Conservation (phyloP, 1,140 invertebrate species). For the Scaptomyza hsui region DNA sequence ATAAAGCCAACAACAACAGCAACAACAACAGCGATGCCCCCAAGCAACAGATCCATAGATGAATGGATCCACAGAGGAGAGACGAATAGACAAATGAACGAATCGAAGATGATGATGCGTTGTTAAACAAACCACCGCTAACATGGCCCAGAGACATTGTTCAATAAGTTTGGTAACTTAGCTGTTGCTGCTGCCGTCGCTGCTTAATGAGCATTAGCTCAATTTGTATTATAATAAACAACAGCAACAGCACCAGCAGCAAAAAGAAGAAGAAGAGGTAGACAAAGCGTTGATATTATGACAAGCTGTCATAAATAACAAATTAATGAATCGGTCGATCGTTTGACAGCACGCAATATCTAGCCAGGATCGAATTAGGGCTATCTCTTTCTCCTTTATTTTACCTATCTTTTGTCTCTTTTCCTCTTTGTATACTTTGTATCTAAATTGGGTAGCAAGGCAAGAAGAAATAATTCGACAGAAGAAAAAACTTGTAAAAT, state of each 20-base stretch:
- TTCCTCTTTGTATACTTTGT: too few species aligned
- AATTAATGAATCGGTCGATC: slow-evolving; percentile 64
- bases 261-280: neutral
- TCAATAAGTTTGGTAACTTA: slow-evolving; percentile 68
- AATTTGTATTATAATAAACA: slow-evolving; percentile 49
- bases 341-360: slow-evolving; percentile 30
- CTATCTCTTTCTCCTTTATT: neutral
- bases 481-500: too few species aligned
- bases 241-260: slow-evolving; percentile 31
- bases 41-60: slow-evolving; percentile 46
- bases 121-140: slow-evolving; percentile 65
- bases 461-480: too few species aligned
- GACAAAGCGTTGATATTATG: slow-evolving; percentile 68
- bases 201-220: slow-evolving; percentile 65
- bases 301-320: slow-evolving; percentile 83
- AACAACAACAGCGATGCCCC: slow-evolving; percentile 39
- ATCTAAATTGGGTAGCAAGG: too few species aligned
- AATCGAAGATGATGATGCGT: slow-evolving; percentile 46
- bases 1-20: slow-evolving; percentile 70
- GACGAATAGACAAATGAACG: slow-evolving; percentile 21
- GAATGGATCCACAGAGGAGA: slow-evolving; percentile 32
- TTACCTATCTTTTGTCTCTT: too few species aligned
- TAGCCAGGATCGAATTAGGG: slow-evolving; percentile 7
- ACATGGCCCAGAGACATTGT: slow-evolving; percentile 73
- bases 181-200: slow-evolving; percentile 36